phyloP scores from a whole-genome alignment of 2,797 vertebrate species.

The Melanotaenia pygmaea region DNA sequence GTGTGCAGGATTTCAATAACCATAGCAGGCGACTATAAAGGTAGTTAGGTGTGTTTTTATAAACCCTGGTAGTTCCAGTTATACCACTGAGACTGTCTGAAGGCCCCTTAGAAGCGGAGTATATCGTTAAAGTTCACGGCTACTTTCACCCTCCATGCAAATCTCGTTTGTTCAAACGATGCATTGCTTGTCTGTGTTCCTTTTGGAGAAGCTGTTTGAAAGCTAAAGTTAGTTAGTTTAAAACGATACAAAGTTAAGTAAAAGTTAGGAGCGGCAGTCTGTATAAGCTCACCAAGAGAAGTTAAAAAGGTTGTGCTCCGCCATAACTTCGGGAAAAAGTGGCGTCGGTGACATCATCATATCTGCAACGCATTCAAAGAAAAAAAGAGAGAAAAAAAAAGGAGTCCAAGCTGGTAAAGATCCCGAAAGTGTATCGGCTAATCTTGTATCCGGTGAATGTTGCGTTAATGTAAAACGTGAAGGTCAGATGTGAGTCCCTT shows the following conservation, averaged over 20 bases:
- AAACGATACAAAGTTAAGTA: neutral
- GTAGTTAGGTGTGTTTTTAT: slow-evolving; percentile 37
- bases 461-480: slow-evolving; percentile 14
- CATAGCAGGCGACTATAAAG: neutral
- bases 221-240: neutral
- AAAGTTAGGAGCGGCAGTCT: slow-evolving; percentile 22
- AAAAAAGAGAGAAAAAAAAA: slow-evolving; percentile 49
- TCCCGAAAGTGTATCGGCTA: slow-evolving; percentile 11
- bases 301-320: slow-evolving; percentile 84
- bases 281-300: slow-evolving; percentile 79
- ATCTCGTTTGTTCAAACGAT: slow-evolving; percentile 19
- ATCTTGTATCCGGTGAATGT: slow-evolving; percentile 11
- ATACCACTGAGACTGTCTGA: slow-evolving; percentile 47
- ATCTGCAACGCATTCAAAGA: slow-evolving; percentile 78
- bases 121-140: slow-evolving; percentile 38
- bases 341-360: slow-evolving; percentile 86
- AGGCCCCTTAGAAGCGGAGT: slow-evolving; percentile 62
- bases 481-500: slow-evolving; percentile 42
- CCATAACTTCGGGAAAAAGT: slow-evolving; percentile 87
- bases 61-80: slow-evolving; percentile 47
- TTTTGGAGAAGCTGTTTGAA: neutral
- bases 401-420: slow-evolving; percentile 35
- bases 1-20: slow-evolving; percentile 3
- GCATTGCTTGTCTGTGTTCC: neutral
- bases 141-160: slow-evolving; percentile 42